Evolutionary conservation across 2,113 vertebrate genomes (phyloP).

Genomic region (Catagonus wagneri): DNA sequence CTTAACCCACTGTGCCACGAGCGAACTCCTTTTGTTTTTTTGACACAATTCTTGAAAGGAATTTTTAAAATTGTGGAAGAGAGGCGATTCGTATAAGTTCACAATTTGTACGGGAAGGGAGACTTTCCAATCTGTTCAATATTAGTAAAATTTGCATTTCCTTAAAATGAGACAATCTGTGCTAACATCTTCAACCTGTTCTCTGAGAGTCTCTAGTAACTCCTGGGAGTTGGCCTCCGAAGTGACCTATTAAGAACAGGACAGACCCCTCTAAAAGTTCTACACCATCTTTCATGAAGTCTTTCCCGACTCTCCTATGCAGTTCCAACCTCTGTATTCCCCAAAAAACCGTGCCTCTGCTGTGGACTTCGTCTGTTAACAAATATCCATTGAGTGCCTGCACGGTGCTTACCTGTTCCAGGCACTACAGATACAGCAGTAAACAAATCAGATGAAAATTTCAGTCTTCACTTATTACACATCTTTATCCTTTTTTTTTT

Average conservation of each 20-base stretch:
- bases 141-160: constrained; percentile 24
- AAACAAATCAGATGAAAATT: not conserved
- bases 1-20: not conserved
- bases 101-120: not conserved
- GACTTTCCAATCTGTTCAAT: constrained; percentile 16
- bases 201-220: not conserved
- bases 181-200: not conserved
- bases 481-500: not conserved
- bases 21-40: not conserved
- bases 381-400: not conserved
- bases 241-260: not conserved
- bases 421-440: not conserved
- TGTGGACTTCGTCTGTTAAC: not conserved
- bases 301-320: not conserved
- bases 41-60: not conserved
- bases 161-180: not conserved
- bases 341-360: not conserved
- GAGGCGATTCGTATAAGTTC: not conserved
- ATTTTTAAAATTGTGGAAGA: not conserved
- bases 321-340: not conserved
- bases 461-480: not conserved
- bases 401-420: not conserved
- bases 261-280: not conserved
- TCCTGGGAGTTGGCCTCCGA: not conserved
- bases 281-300: not conserved